Base-by-base conservation (phyloP, 1,140 invertebrate species). In the Atta cephalotes region DNA sequence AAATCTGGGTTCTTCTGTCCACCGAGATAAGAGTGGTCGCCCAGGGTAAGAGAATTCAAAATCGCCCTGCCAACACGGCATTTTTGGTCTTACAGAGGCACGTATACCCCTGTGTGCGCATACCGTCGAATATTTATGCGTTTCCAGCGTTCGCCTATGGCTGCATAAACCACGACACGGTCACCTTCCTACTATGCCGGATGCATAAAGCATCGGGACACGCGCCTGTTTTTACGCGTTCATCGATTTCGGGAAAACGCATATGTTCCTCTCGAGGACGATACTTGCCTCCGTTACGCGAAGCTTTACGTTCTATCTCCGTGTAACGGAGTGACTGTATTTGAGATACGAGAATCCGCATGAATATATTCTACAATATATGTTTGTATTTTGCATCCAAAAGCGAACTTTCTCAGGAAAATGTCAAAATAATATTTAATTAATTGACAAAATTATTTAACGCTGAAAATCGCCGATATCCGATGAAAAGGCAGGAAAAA, bases 81-180 rank as follows among this genome's bases (percentile, higher is more conserved):
- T 65, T 90, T 90, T 89, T 85, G 53, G 60, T 85, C 62, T 72
- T 45, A 71, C 63, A 4, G 18, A 35, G 25, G 53, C 86, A 85
- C 74, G 68, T 85, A 89, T 70, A 45, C 53, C 45, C 9, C 10
- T 2, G 56, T 53, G 39, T 5, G 88, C 66, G 14, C 45, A 62
- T 21, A 53, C 45, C 53, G 53, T 9, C 49, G 56, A 72, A 86
- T 90, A 88, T 90, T 90, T 90, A 90, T 90, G 80, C 76, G 68
- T 90, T 87, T 85, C 72, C 85, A 31, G 60, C 65, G 21, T 35
- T 68, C 53, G 66, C 62, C 80, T 76, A 74, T 80, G 88, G 71
- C 70, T 90, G 70, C 89, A 90, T 90, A 90, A 90, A 88, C 70
- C 77, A 88, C 79, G 28, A 63, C 18, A 12, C 31, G 62, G 60